Evolutionary conservation across 2,797 vertebrate species (phyloP).

Genomic region (Pipistrellus nathusii): DNA sequence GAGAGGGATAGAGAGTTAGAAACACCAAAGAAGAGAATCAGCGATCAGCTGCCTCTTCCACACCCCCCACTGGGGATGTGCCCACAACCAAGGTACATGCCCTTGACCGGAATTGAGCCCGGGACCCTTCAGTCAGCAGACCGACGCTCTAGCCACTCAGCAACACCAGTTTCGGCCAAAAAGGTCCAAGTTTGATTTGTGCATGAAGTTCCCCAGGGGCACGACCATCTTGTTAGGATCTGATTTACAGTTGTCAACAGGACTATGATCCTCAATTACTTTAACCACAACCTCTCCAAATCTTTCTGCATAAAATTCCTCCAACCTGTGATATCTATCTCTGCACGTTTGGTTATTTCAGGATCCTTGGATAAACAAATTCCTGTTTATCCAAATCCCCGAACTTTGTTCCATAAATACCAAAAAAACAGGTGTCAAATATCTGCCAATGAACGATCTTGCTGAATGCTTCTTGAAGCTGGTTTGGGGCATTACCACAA

Average conservation of each 20-base stretch:
- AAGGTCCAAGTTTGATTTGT: slow-evolving; percentile 98
- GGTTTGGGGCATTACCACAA: background rate
- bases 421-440: slow-evolving; percentile 99
- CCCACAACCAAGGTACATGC: no score
- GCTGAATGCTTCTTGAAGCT: background rate
- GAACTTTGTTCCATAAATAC: slow-evolving; percentile 97
- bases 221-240: slow-evolving; percentile 97
- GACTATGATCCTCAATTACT: slow-evolving; percentile 99
- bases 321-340: slow-evolving; percentile 98
- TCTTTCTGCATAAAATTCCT: slow-evolving; percentile 98
- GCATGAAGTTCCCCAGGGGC: slow-evolving; percentile 98
- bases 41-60: no score
- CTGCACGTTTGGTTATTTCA: slow-evolving; percentile 97
- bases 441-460: slow-evolving; percentile 90
- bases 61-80: no score
- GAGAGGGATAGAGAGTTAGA: no score
- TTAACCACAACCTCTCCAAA: slow-evolving; percentile 98
- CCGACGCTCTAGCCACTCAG: no score
- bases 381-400: slow-evolving; percentile 98
- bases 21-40: no score
- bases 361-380: slow-evolving; percentile 99
- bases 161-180: background rate
- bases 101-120: no score
- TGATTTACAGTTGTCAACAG: slow-evolving; percentile 98
- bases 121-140: no score